These are phyloP conservation scores for Rhaphigaster nebulosa DNA, from an alignment of 2,888 invertebrate genomes.

Conservation along the genomic window DNA sequence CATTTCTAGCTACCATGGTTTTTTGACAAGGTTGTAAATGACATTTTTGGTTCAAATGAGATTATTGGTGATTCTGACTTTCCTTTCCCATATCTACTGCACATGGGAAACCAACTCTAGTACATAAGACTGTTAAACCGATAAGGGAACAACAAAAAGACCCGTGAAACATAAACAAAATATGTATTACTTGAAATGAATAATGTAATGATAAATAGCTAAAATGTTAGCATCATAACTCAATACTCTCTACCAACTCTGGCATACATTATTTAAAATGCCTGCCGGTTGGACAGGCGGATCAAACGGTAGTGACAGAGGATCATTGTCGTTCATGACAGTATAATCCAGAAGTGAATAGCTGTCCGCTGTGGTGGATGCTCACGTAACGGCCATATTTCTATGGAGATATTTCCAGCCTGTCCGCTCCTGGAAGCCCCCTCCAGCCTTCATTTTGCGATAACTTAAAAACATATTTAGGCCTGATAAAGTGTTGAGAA, in stretches of 20 bases:
- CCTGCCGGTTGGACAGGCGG: background rate
- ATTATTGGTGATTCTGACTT: too few relatives aligned
- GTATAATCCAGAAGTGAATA: slow-evolving; percentile 15
- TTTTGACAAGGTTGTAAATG: too few relatives aligned
- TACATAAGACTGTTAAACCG: too few relatives aligned
- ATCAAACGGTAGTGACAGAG: slow-evolving; percentile 14
- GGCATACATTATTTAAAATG: background rate
- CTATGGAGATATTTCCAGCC: background rate
- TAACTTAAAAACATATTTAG: slow-evolving; percentile 12
- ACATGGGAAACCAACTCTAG: too few relatives aligned
- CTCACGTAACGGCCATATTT: slow-evolving; percentile 48
- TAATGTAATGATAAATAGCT: too few relatives aligned
- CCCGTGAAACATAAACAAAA: too few relatives aligned
- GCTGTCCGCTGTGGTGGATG: background rate
- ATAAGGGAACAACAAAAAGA: too few relatives aligned
- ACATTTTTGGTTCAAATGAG: too few relatives aligned
- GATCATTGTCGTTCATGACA: background rate
- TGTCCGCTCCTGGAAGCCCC: background rate
- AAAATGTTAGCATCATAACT: background rate
- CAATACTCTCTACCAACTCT: background rate
- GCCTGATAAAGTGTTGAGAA: background rate
- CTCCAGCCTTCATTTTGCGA: background rate
- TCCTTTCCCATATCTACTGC: too few relatives aligned
- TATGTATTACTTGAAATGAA: too few relatives aligned
- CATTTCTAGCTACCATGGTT: too few relatives aligned